These are phyloP conservation scores for Lycocerus yunnanus DNA, from an alignment of 2,888 invertebrate species.

Conservation along the genomic window DNA sequence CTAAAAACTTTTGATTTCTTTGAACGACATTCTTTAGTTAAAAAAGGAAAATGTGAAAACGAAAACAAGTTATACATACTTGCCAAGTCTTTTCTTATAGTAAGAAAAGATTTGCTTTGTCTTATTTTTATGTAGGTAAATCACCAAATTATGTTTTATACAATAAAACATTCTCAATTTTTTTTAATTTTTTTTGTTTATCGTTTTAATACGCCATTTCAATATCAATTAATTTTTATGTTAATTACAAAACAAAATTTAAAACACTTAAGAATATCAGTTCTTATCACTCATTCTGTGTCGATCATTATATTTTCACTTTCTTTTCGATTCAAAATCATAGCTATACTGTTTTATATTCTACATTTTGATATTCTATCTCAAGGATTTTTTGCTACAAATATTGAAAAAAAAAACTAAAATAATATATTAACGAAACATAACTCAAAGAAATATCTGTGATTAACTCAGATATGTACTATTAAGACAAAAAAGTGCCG, in stretches of 20 bases:
- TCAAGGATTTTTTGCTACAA: not conserved
- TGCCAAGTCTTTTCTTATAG: not conserved
- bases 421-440: conserved; percentile 10
- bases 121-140: not conserved
- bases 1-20: not conserved
- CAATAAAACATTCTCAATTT: too few relatives aligned
- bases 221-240: not conserved
- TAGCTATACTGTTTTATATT: not conserved
- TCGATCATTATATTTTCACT: not conserved
- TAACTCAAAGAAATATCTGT: conserved; percentile 27
- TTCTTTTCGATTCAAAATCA: not conserved
- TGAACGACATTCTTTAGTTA: not conserved
- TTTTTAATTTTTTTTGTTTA: not conserved
- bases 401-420: not conserved
- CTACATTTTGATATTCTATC: not conserved
- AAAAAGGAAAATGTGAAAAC: not conserved
- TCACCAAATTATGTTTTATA: not conserved
- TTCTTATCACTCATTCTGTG: too few relatives aligned
- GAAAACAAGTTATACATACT: not conserved
- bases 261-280: too few relatives aligned
- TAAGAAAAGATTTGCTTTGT: not conserved
- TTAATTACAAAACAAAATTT: not conserved
- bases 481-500: conserved; percentile 15
- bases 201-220: not conserved
- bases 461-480: conserved; percentile 19